These are phyloP conservation scores for Berghia stephanieae DNA, from an alignment of 1,140 invertebrate species.

Conservation along the genomic window DNA sequence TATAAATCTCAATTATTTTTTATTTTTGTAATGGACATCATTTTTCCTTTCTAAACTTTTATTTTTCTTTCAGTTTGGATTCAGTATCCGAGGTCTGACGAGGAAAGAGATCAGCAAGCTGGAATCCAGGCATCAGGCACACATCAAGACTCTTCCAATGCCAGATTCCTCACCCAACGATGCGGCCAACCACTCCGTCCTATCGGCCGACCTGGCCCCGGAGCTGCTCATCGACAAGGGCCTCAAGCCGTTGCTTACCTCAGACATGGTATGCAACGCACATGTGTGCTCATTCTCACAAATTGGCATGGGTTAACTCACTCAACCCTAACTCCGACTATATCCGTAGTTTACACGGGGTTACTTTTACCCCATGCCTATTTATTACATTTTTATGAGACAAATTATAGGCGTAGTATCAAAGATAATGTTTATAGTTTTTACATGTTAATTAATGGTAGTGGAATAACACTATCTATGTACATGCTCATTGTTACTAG, in stretches of 20 bases:
- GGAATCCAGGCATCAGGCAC: slow-evolving; percentile 83
- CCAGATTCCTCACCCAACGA: not conserved
- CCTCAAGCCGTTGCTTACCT: not conserved
- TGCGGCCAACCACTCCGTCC: not conserved
- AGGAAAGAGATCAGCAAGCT: slow-evolving; percentile 91
- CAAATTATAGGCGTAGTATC: no score
- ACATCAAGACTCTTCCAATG: not conserved
- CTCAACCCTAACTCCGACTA: no score
- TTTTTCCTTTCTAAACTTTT: not conserved
- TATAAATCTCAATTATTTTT: not conserved
- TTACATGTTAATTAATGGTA: no score
- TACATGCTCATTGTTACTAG: no score
- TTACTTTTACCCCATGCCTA: no score
- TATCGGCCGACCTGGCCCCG: not conserved
- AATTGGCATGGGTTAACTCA: no score
- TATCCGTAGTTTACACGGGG: no score
- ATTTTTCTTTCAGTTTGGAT: slow-evolving; percentile 73
- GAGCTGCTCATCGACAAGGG: not conserved
- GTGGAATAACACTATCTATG: no score
- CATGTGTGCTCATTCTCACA: no score
- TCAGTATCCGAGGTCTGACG: slow-evolving; percentile 89
- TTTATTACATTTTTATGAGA: no score
- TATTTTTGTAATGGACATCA: not conserved
- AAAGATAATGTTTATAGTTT: no score
- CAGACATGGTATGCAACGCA: slow-evolving; percentile 30